Evolutionary conservation across 1,140 invertebrate species (phyloP).

Genomic region (Asobara japonica): DNA sequence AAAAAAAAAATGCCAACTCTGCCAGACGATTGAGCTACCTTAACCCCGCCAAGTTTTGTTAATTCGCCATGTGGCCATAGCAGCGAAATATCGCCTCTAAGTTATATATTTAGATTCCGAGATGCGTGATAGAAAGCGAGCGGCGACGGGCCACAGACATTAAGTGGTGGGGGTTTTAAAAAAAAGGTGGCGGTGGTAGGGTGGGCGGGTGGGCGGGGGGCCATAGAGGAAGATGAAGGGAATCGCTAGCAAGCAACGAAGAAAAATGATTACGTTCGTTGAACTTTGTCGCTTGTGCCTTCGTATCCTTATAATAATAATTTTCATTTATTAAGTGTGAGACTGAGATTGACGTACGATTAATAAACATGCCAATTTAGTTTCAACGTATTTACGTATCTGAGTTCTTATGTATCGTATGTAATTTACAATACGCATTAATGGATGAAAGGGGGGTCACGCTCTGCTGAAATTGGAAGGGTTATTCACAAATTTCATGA

Average conservation of each 20-base stretch:
- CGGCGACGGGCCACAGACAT: constrained; percentile 20
- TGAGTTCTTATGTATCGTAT: too few species aligned
- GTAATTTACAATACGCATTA: too few species aligned
- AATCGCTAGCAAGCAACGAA: neutral
- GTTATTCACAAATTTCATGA: too few species aligned
- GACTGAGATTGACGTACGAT: neutral
- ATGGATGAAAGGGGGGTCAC: too few species aligned
- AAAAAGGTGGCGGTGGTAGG: neutral
- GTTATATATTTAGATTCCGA: constrained; percentile 36
- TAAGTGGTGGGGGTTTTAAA: constrained; percentile 29
- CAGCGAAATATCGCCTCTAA: constrained; percentile 33
- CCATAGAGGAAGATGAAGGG: neutral
- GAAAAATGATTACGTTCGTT: constrained; percentile 29
- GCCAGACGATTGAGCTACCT: too few species aligned
- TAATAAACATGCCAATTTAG: neutral
- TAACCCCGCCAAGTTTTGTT: too few species aligned
- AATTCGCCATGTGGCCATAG: constrained; percentile 36
- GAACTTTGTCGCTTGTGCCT: constrained; percentile 28
- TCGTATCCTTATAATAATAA: neutral
- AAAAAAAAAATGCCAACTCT: too few species aligned
- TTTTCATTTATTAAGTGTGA: neutral
- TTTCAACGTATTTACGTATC: neutral
- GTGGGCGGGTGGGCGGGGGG: neutral
- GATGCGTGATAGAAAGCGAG: constrained; percentile 26
- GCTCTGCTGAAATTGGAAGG: too few species aligned